Evolutionary conservation across 2,113 vertebrate species (phyloP).

Genomic region (Brachypodius melanocephalos): DNA sequence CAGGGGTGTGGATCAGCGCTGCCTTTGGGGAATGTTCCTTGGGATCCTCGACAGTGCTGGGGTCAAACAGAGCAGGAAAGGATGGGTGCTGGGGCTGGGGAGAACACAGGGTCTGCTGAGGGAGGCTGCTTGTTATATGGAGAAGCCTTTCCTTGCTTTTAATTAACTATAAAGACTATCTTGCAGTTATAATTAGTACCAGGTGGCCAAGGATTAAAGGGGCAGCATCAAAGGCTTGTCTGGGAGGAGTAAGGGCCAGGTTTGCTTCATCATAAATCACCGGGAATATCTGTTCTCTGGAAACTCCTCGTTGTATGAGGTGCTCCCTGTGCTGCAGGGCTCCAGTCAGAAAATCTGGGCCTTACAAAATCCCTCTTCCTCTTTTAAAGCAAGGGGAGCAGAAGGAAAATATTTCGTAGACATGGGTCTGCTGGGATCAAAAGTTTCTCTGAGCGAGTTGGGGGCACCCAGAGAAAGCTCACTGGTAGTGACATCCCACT

Average conservation of each 20-base stretch:
- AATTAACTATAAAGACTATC: slow-evolving; percentile 44
- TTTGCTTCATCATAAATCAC: slow-evolving; percentile 32
- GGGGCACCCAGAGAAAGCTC: not conserved
- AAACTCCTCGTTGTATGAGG: fast-evolving
- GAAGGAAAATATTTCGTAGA: not conserved
- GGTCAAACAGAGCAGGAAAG: not conserved
- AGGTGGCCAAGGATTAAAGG: slow-evolving; percentile 43
- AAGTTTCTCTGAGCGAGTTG: not conserved
- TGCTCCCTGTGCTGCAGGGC: not conserved
- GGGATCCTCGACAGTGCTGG: fast-evolving
- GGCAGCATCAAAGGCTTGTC: slow-evolving; percentile 35
- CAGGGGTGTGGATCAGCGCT: fast-evolving
- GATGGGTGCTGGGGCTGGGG: not conserved
- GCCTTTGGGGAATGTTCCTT: not conserved
- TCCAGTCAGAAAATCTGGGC: not conserved
- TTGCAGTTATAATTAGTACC: slow-evolving; percentile 21
- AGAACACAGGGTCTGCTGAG: not conserved
- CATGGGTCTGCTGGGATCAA: not conserved
- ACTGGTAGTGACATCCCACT: not conserved
- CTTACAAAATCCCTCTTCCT: not conserved
- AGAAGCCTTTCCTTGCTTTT: slow-evolving; percentile 35
- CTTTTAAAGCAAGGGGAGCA: not conserved
- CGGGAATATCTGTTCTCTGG: not conserved
- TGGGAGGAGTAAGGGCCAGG: not conserved
- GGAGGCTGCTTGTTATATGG: not conserved